Evolutionary conservation across 1,140 invertebrate species (phyloP), one percentile per base, ranked within the genome.

Genomic region (Halictus rubicundus): DNA sequence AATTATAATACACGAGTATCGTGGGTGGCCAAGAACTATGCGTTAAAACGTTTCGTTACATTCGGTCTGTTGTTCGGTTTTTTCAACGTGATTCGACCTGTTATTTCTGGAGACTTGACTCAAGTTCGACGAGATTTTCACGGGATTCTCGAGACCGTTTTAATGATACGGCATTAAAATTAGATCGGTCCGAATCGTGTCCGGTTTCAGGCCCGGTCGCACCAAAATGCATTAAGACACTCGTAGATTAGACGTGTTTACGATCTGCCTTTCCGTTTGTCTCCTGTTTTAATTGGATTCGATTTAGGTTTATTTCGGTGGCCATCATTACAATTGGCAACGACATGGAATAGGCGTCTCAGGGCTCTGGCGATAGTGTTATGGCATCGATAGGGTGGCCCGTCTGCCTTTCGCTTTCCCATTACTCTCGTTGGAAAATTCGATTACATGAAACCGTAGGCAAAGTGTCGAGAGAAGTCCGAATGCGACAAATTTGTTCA

Each of bases 101-200:
- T 76, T 80, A 80, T 80, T 80, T 68, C 72, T 68, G 65, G 77
- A 66, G 54, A 60, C 49, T 74, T 68, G 78, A 80, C 46, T 77
- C 64, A 69, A 68, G 49, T 69, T 21, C 57, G 27, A 7, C 16
- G n/a, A 42, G 12, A 74, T 73, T 78, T 59, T 74, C 75, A 52
- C 16, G 57, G 27, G 16, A 39, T 37, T 52, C 23, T 23, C 52
- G 39, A 2, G 7, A 12, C 1, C 14, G 27, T 46, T 72, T 70
- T 78, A 78, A 78, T 64, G 42, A 32, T 59, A 16, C n/a, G 42
- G 25, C 19, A 78, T 72, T 70, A 72, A 72, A 72, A 78, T 78
- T 72, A 78, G 76, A 70, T 39, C 7, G 32, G 7, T 72, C 21
- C 21, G 23, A 54, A 71, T 57, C 60, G 60, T 72, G 66, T 77